Evolutionary conservation across 2,888 invertebrate genomes (phyloP).

Genomic region (Hemistola chrysoprasaria): DNA sequence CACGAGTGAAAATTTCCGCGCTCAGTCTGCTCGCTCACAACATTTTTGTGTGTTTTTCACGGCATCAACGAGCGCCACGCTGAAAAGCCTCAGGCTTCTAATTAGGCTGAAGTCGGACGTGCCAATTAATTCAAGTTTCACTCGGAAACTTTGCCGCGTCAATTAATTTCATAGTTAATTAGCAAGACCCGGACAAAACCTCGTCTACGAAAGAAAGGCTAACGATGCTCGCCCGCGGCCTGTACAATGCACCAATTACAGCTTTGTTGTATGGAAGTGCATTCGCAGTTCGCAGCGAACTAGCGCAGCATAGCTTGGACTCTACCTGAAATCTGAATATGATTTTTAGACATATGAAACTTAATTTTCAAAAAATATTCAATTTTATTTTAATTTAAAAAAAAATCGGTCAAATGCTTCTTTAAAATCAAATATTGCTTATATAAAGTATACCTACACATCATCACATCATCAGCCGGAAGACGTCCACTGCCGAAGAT

Average conservation of each 20-base stretch:
- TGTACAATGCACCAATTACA: constrained; percentile 76
- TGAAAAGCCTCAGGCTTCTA: constrained; percentile 81
- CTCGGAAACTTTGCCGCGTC: constrained; percentile 81
- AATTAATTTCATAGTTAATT: constrained; percentile 83
- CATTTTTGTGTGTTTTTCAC: constrained; percentile 80
- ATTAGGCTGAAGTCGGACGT: constrained; percentile 82
- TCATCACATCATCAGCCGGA: too few relatives aligned
- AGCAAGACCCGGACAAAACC: constrained; percentile 76
- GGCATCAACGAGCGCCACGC: constrained; percentile 73
- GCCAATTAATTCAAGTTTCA: constrained; percentile 83
- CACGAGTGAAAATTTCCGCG: constrained; percentile 29
- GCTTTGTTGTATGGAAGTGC: constrained; percentile 59
- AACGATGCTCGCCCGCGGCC: constrained; percentile 72
- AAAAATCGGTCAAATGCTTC: too few relatives aligned
- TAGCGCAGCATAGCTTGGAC: too few relatives aligned
- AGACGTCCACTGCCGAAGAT: too few relatives aligned
- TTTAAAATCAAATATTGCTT: too few relatives aligned
- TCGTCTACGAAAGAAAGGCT: constrained; percentile 75
- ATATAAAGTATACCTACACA: too few relatives aligned
- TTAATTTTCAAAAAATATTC: too few relatives aligned
- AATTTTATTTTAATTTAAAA: too few relatives aligned
- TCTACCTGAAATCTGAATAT: constrained; percentile 46
- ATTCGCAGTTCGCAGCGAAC: constrained; percentile 12
- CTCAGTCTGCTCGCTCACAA: constrained; percentile 59
- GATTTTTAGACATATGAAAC: constrained; percentile 4